A percentile compares a stretch with the other conserved stretches of the same genome.
phyloP scores from a whole-genome alignment of 2,888 invertebrate genomes.

The Cynaeus angustus region DNA sequence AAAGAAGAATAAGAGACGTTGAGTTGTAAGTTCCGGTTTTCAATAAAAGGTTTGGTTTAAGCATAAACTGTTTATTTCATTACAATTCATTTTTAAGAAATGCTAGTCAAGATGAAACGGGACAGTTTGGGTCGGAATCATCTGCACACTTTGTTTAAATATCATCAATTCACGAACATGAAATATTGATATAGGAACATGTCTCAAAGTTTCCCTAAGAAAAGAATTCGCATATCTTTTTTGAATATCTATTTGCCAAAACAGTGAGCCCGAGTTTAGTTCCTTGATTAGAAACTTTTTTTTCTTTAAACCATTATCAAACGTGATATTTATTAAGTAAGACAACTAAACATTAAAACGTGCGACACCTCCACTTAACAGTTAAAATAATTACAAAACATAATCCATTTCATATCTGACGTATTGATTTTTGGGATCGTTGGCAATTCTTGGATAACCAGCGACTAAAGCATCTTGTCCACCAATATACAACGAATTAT shows the following conservation, averaged over 20 bases:
- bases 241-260: too few relatives aligned
- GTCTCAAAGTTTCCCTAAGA: too few relatives aligned
- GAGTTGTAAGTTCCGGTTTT: constrained; percentile 45
- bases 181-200: too few relatives aligned
- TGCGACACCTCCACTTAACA: constrained; percentile 8
- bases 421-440: constrained; percentile 96
- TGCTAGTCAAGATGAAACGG: too few relatives aligned
- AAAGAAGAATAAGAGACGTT: constrained; percentile 69
- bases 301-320: neutral
- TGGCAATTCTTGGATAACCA: constrained; percentile 96
- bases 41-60: constrained; percentile 4
- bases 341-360: constrained; percentile 11
- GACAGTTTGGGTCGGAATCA: too few relatives aligned
- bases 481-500: constrained; percentile 99
- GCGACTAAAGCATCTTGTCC: constrained; percentile 98
- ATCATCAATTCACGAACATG: too few relatives aligned
- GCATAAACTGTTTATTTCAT: constrained; percentile 5
- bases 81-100: neutral
- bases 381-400: constrained; percentile 78
- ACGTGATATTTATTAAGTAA: constrained; percentile 4
- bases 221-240: too few relatives aligned
- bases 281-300: too few relatives aligned
- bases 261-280: too few relatives aligned
- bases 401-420: constrained; percentile 96
- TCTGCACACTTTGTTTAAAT: too few relatives aligned